phyloP scores from a whole-genome alignment of 2,113 vertebrate species.

The Rhineura floridana region DNA sequence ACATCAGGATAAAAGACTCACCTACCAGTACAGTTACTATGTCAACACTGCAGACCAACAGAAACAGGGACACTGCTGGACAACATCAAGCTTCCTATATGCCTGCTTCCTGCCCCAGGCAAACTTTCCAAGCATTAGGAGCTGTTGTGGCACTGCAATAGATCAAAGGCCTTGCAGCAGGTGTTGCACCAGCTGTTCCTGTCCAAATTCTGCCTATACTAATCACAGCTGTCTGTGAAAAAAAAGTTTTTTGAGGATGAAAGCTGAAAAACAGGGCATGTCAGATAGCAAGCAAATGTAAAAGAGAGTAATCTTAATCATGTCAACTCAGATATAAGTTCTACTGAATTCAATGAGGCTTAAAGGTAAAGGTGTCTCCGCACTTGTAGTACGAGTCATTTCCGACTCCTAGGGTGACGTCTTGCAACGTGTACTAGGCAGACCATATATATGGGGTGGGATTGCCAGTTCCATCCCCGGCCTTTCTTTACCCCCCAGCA shows the following conservation, averaged over 20 bases:
- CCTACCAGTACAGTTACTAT: neutral
- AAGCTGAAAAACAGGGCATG: neutral
- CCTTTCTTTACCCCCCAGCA: too few species aligned
- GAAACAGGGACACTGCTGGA: neutral
- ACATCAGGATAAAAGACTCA: neutral
- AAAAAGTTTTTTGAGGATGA: neutral
- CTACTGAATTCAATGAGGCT: neutral
- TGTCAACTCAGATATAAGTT: neutral
- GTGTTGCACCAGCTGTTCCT: slow-evolving; percentile 53
- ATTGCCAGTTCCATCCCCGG: too few species aligned
- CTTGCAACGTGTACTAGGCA: too few species aligned
- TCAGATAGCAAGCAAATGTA: slow-evolving; percentile 6
- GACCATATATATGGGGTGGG: too few species aligned
- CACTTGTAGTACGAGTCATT: too few species aligned
- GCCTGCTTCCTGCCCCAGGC: slow-evolving; percentile 10
- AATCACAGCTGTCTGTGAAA: slow-evolving; percentile 33
- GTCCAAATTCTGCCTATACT: slow-evolving; percentile 40
- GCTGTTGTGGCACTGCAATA: neutral
- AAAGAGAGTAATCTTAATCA: neutral
- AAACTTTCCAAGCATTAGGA: slow-evolving; percentile 33
- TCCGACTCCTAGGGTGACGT: too few species aligned
- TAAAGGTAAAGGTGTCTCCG: too few species aligned
- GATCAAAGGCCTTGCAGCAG: slow-evolving; percentile 60
- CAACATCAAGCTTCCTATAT: neutral
- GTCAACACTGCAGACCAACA: rapidly evolving